These are phyloP conservation scores for Abrostola triplasia DNA, from an alignment of 2,888 invertebrate genomes.

Conservation along the genomic window DNA sequence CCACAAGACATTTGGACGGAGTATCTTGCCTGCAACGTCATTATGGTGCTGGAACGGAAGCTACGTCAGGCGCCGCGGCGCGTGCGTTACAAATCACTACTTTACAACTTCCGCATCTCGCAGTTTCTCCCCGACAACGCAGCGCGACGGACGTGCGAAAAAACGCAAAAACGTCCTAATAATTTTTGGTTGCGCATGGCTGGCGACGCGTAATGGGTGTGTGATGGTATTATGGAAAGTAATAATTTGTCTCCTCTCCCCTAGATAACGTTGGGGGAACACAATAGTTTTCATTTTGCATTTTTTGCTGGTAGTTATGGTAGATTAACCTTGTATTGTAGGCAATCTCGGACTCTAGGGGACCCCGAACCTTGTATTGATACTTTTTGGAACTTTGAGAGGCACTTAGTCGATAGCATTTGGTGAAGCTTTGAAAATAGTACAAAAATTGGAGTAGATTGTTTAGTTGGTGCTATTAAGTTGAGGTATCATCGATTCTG, in stretches of 20 bases:
- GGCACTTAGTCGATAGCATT: no score
- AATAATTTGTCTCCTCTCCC: conserved; percentile 85
- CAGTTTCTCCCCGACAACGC: conserved; percentile 73
- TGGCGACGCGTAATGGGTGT: conserved; percentile 80
- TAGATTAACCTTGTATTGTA: conserved; percentile 52
- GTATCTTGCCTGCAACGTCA: conserved; percentile 73
- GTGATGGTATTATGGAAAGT: conserved; percentile 86
- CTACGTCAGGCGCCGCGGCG: conserved; percentile 85
- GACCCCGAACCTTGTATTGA: no score
- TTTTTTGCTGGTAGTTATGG: conserved; percentile 65
- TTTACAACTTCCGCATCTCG: conserved; percentile 87
- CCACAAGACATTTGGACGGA: conserved; percentile 64
- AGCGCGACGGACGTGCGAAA: conserved; percentile 75
- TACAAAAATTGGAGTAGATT: no score
- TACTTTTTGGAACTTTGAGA: no score
- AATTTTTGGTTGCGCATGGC: conserved; percentile 82
- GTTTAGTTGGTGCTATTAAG: no score
- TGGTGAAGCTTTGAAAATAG: no score
- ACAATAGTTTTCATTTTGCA: conserved; percentile 68
- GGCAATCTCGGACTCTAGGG: conserved; percentile 31
- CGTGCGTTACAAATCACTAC: conserved; percentile 89
- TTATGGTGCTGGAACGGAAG: conserved; percentile 82
- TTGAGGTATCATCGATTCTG: no score
- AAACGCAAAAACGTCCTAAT: conserved; percentile 73
- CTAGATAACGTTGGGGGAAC: conserved; percentile 59